phyloP scores from a whole-genome alignment of 2,888 invertebrate species.

The Brachycybe producta region DNA sequence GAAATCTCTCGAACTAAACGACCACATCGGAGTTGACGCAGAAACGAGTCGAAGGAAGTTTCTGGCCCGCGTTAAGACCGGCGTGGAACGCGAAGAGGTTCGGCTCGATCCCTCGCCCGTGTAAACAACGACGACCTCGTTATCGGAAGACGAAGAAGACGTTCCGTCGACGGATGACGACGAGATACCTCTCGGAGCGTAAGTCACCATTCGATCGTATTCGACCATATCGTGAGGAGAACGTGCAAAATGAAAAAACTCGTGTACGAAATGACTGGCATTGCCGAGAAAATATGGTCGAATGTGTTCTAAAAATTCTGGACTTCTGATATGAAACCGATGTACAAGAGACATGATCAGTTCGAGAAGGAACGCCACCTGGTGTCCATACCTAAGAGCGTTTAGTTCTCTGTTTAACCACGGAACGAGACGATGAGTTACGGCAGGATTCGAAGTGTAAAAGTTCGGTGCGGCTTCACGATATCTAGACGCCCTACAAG shows the following conservation, averaged over 20 bases:
- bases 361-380: slow-evolving; percentile 44
- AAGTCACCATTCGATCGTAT: slow-evolving; percentile 35
- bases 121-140: too few species aligned
- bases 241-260: slow-evolving; percentile 70
- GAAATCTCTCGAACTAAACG: neutral
- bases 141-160: too few species aligned
- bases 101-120: neutral
- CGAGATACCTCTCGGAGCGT: slow-evolving; percentile 22
- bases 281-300: slow-evolving; percentile 53
- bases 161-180: slow-evolving; percentile 8
- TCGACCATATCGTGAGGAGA: slow-evolving; percentile 75
- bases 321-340: slow-evolving; percentile 37
- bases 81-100: neutral
- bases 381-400: slow-evolving; percentile 45
- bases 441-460: slow-evolving; percentile 49
- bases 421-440: slow-evolving; percentile 66
- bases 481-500: slow-evolving; percentile 48
- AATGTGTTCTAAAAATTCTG: slow-evolving; percentile 55
- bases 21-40: neutral
- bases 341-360: slow-evolving; percentile 54
- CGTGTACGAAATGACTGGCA: slow-evolving; percentile 79
- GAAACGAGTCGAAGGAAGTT: neutral
- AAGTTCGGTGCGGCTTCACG: slow-evolving; percentile 50
- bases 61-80: neutral
- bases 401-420: slow-evolving; percentile 79